These are phyloP conservation scores for Gouania willdenowi DNA, from an alignment of 2,797 vertebrate genomes.

Conservation along the genomic window DNA sequence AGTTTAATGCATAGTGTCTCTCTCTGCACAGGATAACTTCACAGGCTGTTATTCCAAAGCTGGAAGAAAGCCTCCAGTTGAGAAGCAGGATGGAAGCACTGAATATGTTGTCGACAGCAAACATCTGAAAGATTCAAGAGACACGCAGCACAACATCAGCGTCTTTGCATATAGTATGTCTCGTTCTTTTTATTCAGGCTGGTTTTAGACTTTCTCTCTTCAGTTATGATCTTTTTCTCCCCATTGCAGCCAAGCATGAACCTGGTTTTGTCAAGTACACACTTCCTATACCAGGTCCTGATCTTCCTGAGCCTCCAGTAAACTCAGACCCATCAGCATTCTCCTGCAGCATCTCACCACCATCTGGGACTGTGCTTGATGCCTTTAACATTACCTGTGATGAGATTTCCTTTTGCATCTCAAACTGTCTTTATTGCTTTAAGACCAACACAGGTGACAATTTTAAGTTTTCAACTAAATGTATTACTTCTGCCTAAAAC, in stretches of 20 bases:
- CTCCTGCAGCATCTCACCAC: conserved; percentile 71
- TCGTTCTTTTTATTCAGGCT: background rate
- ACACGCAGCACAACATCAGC: conserved; percentile 35
- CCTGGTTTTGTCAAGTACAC: conserved; percentile 55
- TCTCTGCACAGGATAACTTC: conserved; percentile 42
- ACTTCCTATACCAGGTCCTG: conserved; percentile 45
- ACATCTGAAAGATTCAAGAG: conserved; percentile 28
- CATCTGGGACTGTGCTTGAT: conserved; percentile 78
- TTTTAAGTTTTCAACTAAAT: too few relatives aligned
- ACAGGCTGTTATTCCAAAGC: conserved; percentile 41
- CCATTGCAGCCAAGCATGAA: conserved; percentile 39
- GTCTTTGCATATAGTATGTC: conserved; percentile 66
- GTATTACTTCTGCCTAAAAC: too few relatives aligned
- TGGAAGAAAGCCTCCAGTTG: conserved; percentile 29
- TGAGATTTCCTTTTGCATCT: conserved; percentile 47
- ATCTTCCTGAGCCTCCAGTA: conserved; percentile 14
- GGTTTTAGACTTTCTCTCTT: too few relatives aligned
- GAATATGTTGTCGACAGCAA: conserved; percentile 40
- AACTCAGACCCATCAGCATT: conserved; percentile 20
- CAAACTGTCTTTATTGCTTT: conserved; percentile 79
- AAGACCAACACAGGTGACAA: conserved; percentile 64
- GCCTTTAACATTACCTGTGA: conserved; percentile 79
- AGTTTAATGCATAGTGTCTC: background rate
- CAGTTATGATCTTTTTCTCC: background rate
- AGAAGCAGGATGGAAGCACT: conserved; percentile 41